Evolutionary conservation across 1,140 invertebrate species (phyloP).

Genomic region (Cephus cinctus): DNA sequence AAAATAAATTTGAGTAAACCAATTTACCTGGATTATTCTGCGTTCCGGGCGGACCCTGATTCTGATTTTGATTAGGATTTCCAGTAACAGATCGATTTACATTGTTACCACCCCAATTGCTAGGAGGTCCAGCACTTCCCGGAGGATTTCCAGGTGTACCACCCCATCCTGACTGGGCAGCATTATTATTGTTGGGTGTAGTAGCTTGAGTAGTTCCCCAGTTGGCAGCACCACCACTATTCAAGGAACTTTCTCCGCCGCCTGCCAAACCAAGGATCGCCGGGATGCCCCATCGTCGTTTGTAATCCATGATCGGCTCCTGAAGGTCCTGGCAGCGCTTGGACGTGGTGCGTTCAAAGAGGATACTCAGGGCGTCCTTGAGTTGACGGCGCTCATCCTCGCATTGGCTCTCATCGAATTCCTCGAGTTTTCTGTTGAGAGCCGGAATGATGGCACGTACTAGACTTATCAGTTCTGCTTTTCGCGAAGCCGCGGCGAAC

Average conservation of each 20-base stretch:
- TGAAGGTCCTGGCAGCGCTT: constrained; percentile 7
- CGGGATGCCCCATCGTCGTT: constrained; percentile 61
- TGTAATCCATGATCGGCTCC: constrained; percentile 38
- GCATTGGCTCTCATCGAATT: constrained; percentile 25
- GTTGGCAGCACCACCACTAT: constrained; percentile 65
- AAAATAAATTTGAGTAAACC: not conserved
- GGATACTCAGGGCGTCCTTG: constrained; percentile 34
- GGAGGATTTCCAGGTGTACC: constrained; percentile 59
- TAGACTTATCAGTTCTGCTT: constrained; percentile 16
- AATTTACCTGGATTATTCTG: constrained; percentile 43
- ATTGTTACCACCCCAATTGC: constrained; percentile 45
- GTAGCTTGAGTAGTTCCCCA: constrained; percentile 72
- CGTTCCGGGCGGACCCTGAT: constrained; percentile 44
- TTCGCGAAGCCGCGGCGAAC: too few species aligned
- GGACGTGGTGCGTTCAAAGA: constrained; percentile 20
- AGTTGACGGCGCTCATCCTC: constrained; percentile 36
- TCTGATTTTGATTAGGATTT: constrained; percentile 52
- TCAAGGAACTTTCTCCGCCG: constrained; percentile 77
- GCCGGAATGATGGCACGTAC: constrained; percentile 34
- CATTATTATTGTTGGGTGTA: constrained; percentile 63
- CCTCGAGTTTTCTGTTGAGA: constrained; percentile 32
- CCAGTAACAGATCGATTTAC: constrained; percentile 45
- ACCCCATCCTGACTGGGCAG: constrained; percentile 48
- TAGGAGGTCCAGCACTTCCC: constrained; percentile 40
- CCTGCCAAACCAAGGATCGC: constrained; percentile 65